A percentile compares a stretch with the other conserved stretches of the same genome.
Evolutionary conservation across 2,797 vertebrate genomes (phyloP).

Genomic region (Muscicapa striata): DNA sequence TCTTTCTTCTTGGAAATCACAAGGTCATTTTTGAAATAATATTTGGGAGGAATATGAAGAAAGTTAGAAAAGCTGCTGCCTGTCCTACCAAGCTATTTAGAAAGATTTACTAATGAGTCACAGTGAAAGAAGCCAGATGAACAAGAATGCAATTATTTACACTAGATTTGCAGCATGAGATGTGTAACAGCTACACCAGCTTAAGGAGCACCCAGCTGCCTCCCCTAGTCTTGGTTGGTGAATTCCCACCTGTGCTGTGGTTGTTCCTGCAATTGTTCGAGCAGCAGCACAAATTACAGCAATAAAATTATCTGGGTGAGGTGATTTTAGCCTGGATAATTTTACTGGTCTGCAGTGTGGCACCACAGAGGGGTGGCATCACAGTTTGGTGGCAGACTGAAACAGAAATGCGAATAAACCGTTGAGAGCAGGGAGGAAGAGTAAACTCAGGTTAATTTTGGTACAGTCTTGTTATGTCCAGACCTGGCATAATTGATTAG

Average conservation of each 20-base stretch:
- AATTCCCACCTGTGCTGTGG: neutral
- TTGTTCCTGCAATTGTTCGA: neutral
- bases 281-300: neutral
- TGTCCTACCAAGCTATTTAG: neutral
- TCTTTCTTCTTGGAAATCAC: neutral
- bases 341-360: neutral
- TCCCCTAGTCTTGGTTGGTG: fast-evolving
- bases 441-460: neutral
- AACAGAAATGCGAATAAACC: neutral
- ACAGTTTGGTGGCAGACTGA: neutral
- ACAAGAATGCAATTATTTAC: slow-evolving; percentile 12
- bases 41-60: neutral
- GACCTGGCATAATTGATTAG: neutral
- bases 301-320: neutral
- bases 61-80: neutral
- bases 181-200: neutral
- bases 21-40: neutral
- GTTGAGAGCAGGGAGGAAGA: neutral
- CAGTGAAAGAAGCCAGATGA: neutral
- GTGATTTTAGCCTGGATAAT: neutral
- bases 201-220: slow-evolving; percentile 1
- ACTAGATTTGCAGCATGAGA: neutral
- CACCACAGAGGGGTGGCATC: neutral
- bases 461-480: neutral
- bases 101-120: neutral